Evolutionary conservation across 2,797 vertebrate genomes (phyloP), one percentile per base, ranked within the genome.

Genomic region (Sebastes nivosus): DNA sequence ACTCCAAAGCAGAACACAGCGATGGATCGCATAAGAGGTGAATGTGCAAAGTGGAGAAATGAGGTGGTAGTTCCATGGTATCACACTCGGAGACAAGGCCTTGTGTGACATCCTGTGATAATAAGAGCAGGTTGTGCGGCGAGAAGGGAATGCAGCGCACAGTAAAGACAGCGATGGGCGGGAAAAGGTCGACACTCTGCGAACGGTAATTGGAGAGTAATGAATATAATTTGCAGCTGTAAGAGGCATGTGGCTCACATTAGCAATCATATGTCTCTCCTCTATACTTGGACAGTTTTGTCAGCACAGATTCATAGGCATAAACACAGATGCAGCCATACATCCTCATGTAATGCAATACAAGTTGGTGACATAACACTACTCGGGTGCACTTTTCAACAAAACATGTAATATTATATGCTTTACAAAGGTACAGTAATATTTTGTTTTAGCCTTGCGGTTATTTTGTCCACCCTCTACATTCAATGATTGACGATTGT

Each of bases 171-270:
- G 30, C 1, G 4, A 46, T 61, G 27, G 67, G 36, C 32, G 42
- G 22, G 29, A 60, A 50, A 75, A 84, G 73, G 75, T 75, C 29
- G 13, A 16, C 3, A 6, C 27, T 77, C 13, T 74, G 60, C 36
- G 64, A 54, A 67, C 68, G 22, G 69, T 81, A 75, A 79, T 83
- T 81, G 36, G 67, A 58, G 69, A 55, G 27, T 81, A 75, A 89
- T 86, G 38, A 81, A 58, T 80, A 32, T 86, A 63, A 88, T 90
- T 83, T 89, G 61, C 60, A 69, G 70, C 61, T 60, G 50, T 74
- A 69, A 66, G 30, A 74, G 38, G 34, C 57, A 58, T 79, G 65
- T 60, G 22, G 46, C 59, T 76, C 50, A 46, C 57, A 85, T 80
- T 81, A 81, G 58, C 25, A 66, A 57, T 70, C 50, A 75, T 67